Evolutionary conservation across 2,797 vertebrate species (phyloP).

Genomic region (Gambusia yucatana): DNA sequence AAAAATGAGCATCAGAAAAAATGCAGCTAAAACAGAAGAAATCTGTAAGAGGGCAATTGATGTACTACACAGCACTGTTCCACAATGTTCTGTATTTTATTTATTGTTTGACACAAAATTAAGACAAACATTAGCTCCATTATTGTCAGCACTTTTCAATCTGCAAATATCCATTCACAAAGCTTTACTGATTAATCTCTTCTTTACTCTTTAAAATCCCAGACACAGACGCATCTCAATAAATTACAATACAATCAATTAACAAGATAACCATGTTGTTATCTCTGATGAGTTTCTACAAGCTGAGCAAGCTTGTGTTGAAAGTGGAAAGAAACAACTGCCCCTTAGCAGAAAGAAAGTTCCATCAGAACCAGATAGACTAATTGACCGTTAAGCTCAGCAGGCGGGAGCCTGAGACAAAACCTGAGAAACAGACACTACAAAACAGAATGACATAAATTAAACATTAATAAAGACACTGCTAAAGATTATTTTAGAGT

Average conservation of each 20-base stretch:
- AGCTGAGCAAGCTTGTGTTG: background rate
- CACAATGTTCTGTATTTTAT: background rate
- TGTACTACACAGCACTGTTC: background rate
- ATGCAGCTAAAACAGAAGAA: background rate
- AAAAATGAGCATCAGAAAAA: background rate
- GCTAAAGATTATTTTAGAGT: background rate
- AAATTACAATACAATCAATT: background rate
- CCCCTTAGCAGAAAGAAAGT: background rate
- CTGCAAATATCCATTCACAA: background rate
- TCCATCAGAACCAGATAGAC: background rate
- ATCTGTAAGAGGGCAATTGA: background rate
- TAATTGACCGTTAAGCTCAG: too few species aligned
- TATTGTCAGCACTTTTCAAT: background rate
- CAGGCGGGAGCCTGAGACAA: background rate
- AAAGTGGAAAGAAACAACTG: background rate
- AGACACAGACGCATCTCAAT: background rate
- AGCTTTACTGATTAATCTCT: background rate
- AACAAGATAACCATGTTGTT: background rate
- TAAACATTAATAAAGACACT: background rate
- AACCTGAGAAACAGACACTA: background rate
- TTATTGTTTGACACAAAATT: slow-evolving; percentile 3
- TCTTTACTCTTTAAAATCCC: background rate
- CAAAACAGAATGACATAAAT: background rate
- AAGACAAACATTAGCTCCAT: background rate
- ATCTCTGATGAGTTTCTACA: background rate